Evolutionary conservation across 2,113 vertebrate genomes (phyloP), one percentile per base, ranked within the genome.

Genomic region (Galbula dea): DNA sequence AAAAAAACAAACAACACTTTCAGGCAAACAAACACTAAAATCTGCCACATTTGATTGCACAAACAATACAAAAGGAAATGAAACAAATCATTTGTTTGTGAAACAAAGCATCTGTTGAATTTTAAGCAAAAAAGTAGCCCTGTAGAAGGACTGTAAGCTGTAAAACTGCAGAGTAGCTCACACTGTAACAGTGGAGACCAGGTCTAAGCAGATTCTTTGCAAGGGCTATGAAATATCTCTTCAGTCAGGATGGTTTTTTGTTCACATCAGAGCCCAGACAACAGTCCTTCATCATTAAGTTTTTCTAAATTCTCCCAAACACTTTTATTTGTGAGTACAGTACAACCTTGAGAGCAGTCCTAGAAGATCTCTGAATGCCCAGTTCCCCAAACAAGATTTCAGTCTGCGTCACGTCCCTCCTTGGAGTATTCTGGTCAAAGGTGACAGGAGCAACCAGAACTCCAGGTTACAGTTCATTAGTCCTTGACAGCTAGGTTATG

Each of bases 361-460:
- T 93, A 86, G 89, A 95, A 95, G 83, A 89, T 73, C 85, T 54
- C 86, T 0, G 86, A 94, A 92, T 90, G 84, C 69, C 94, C 92
- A 94, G 96, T 96, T 92, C 91, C 89, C 95, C 92, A 94, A 96
- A 95, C 94, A 96, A 95, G 94, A 95, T 94, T 96, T 94, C 92
- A 94, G 73, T 89, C 63, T 93, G 81, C 93, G 86, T 96, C 94
- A 96, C 8, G 13, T 93, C 90, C 96, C 92, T 96, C 94, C 94
- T 96, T 94, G 90, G 94, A 82, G 84, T 89, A 93, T 82, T 95
- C 92, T 96, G 93, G 67, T 89, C 94, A 92, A 83, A 89, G 94
- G 89, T 96, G 95, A 94, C 71, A 78, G 74, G 77, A 95, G 90
- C 92, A 92, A 78, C 66, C 54, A 84, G 81, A 94, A 90, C 69